Conservation (phyloP, 1,140 invertebrate species). For the Ips nitidus region DNA sequence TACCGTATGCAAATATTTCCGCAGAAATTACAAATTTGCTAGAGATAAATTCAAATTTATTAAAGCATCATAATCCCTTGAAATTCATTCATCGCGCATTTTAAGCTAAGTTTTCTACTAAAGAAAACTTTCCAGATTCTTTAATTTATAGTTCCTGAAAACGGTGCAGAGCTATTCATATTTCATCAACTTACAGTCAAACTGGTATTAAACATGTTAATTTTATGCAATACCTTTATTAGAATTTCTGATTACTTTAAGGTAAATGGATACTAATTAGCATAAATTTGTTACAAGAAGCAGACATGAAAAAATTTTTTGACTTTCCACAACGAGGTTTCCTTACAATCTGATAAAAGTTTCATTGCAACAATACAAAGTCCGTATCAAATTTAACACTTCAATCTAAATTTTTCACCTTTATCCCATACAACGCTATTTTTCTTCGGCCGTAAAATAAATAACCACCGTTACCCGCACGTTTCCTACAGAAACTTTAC, state of each 20-base stretch:
- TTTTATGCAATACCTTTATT: constrained; percentile 6
- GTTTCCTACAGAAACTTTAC: constrained; percentile 25
- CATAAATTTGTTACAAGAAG: neutral
- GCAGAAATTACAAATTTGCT: too few relatives aligned
- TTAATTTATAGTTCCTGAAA: neutral
- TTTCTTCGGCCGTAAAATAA: constrained; percentile 28
- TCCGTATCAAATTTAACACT: constrained; percentile 29
- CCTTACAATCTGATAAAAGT: constrained; percentile 17
- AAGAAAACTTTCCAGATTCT: neutral
- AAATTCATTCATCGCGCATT: constrained; percentile 1
- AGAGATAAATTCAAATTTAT: neutral
- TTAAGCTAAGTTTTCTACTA: neutral
- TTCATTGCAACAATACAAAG: constrained; percentile 25
- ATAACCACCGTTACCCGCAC: constrained; percentile 28
- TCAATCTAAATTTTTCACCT: constrained; percentile 30
- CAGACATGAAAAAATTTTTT: constrained; percentile 11
- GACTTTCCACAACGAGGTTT: constrained; percentile 8
- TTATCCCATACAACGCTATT: constrained; percentile 30
- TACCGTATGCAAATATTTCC: too few relatives aligned
- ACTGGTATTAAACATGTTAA: constrained; percentile 5
- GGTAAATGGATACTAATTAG: neutral
- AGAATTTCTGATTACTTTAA: constrained; percentile 4
- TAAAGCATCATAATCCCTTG: neutral
- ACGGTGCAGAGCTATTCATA: neutral
- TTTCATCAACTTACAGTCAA: neutral